Evolutionary conservation across 2,797 vertebrate species (phyloP), one percentile per base, ranked within the genome.

Genomic region (Odontamblyopus lacepedii): DNA sequence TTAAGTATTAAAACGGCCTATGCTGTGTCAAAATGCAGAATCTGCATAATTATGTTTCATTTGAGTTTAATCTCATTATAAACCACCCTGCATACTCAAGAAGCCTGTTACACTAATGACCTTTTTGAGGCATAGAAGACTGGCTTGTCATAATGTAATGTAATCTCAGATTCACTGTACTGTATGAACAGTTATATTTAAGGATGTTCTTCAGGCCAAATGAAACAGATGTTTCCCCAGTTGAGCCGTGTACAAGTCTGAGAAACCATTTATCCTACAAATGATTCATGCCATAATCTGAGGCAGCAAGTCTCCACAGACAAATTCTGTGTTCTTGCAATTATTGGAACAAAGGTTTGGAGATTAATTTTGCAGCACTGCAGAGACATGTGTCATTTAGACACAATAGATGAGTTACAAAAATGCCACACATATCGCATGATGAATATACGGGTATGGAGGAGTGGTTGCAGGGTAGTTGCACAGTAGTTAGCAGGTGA

Each of bases 221-320:
- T 74, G 63, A 75, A 67, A 62, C 84, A 76, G 81, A 81, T 81
- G 83, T 78, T 79, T 75, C 77, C 63, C 50, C 29, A 50, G 56
- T 72, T 67, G 71, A 50, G 72, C 69, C 69, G 27, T 76, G 73
- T 57, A 66, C 72, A 18, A 48, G 44, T 44, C 12, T 76, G 30
- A 77, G 74, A 67, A 57, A 71, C 16, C 56, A 81, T 74, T 84
- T 77, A 77, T 75, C 56, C 55, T 72, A 70, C 56, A 76, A 83
- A 76, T 77, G 38, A 83, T 80, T 84, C 69, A 69, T 75, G 70
- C 69, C 75, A 74, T 73, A 72, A 83, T 83, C 79, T 67, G 67
- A 57, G 11, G 23, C 55, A 57, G 50, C 8, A 62, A n/a, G 26
- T 62, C 70, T 71, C 75, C 70, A 72, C 66, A 63, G 59, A 65